Evolutionary conservation across 1,140 invertebrate species (phyloP).

Genomic region (Scaptomyza pallida): DNA sequence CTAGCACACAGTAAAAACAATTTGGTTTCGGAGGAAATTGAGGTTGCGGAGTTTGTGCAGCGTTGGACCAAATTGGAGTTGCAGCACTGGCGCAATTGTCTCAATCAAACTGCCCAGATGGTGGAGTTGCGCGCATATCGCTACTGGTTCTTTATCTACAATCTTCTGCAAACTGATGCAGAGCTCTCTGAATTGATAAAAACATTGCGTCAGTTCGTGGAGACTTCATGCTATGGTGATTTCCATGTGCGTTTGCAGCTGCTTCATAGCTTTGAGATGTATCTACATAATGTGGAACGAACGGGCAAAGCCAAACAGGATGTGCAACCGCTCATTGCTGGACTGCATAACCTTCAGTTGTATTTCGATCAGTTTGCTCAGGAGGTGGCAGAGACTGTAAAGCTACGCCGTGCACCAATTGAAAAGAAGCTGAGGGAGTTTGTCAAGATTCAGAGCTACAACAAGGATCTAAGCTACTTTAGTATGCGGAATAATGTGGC

Average conservation of each 20-base stretch:
- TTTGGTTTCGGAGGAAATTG: slow-evolving; percentile 88
- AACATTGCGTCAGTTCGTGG: slow-evolving; percentile 92
- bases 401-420: slow-evolving; percentile 89
- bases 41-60: slow-evolving; percentile 92
- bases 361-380: slow-evolving; percentile 93
- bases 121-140: slow-evolving; percentile 88
- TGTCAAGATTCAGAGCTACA: slow-evolving; percentile 98
- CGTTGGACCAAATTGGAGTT: slow-evolving; percentile 97
- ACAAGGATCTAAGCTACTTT: slow-evolving; percentile 96
- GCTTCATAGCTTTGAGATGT: slow-evolving; percentile 84
- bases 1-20: slow-evolving; percentile 95
- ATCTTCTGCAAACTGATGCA: slow-evolving; percentile 85
- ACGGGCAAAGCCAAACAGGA: slow-evolving; percentile 33
- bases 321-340: slow-evolving; percentile 85
- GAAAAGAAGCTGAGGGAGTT: slow-evolving; percentile 97
- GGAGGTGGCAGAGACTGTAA: slow-evolving; percentile 88
- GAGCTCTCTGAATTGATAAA: slow-evolving; percentile 77
- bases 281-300: slow-evolving; percentile 64
- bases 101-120: slow-evolving; percentile 88
- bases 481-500: slow-evolving; percentile 94
- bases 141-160: slow-evolving; percentile 96
- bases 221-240: slow-evolving; percentile 92
- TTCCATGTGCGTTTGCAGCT: slow-evolving; percentile 92
- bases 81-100: slow-evolving; percentile 91
- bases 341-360: slow-evolving; percentile 93